Evolutionary conservation across 2,113 vertebrate species (phyloP).

Genomic region (Columba livia): DNA sequence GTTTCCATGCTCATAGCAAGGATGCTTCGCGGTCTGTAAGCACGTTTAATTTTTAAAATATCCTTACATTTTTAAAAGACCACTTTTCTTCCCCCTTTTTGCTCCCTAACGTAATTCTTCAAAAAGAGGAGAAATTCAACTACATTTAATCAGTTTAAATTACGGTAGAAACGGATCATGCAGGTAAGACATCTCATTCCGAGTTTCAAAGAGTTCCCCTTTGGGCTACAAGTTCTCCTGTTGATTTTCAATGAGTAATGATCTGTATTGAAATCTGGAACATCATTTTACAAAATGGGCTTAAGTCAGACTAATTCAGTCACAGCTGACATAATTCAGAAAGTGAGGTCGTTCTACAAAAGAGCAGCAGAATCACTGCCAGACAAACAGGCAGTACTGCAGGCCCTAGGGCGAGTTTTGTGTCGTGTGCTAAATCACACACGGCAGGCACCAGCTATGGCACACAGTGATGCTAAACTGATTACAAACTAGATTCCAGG

Average conservation of each 20-base stretch:
- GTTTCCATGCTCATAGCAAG: neutral
- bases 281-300: neutral
- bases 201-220: neutral
- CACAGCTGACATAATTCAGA: neutral
- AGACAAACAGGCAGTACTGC: neutral
- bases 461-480: neutral
- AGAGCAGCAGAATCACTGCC: neutral
- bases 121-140: neutral
- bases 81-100: neutral
- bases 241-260: neutral
- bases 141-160: neutral
- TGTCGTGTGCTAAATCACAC: neutral
- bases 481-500: neutral
- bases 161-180: neutral
- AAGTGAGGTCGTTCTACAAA: neutral
- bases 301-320: neutral
- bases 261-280: neutral
- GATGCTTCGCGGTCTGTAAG: neutral
- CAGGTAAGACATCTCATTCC: neutral
- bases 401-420: neutral
- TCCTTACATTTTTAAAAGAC: neutral
- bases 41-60: neutral
- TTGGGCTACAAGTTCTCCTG: neutral
- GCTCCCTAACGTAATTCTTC: neutral
- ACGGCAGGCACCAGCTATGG: neutral